Conservation (phyloP, 2,113 vertebrate genomes). For the Mirza zaza region DNA sequence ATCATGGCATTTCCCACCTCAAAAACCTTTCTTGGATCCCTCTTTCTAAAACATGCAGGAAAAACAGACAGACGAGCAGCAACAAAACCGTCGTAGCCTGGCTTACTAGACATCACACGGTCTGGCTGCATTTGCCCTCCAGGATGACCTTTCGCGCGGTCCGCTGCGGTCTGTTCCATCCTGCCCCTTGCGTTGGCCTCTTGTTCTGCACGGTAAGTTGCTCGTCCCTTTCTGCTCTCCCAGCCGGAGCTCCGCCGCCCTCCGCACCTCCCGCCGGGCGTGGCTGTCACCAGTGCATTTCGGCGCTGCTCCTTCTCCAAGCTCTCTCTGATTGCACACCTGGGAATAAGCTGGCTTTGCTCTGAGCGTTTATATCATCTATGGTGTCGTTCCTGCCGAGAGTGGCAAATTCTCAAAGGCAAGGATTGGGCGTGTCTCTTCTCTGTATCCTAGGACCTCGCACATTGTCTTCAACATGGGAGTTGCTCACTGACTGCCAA, state of each 20-base stretch:
- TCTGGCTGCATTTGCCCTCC: neutral
- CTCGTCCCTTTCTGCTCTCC: neutral
- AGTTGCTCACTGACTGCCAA: neutral
- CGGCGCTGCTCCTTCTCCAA: neutral
- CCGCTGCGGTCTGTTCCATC: neutral
- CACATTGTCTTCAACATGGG: neutral
- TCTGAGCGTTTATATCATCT: neutral
- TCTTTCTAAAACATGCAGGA: neutral
- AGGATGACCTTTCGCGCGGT: neutral
- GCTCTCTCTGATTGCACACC: neutral
- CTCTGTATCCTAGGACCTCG: neutral
- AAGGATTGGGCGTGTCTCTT: neutral
- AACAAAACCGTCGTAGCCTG: neutral
- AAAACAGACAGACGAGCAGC: neutral
- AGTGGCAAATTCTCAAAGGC: neutral
- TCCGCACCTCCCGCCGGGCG: rapidly evolving
- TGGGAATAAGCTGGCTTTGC: neutral
- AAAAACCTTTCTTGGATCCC: neutral
- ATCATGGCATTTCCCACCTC: neutral
- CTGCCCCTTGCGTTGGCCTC: neutral
- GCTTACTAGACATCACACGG: neutral
- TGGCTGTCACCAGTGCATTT: neutral
- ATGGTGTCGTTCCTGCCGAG: neutral
- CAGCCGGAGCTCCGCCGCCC: neutral
- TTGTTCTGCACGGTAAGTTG: neutral